phyloP scores from a whole-genome alignment of 2,888 invertebrate genomes.

The Drosophila diplacantha region DNA sequence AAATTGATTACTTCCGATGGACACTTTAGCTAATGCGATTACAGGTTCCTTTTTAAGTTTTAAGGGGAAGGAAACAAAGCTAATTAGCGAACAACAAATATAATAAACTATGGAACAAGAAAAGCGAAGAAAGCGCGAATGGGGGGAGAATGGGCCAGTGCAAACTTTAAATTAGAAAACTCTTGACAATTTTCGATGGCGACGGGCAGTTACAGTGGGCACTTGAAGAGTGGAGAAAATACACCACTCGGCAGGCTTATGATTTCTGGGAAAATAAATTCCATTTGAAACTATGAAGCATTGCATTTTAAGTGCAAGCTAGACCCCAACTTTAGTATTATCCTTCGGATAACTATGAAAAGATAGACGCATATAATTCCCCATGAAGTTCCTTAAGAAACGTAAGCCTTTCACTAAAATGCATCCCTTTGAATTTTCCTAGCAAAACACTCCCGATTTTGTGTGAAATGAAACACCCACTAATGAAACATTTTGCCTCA shows the following conservation, averaged over 20 bases:
- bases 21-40: slow-evolving; percentile 1
- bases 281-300: background rate
- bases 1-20: slow-evolving; percentile 1
- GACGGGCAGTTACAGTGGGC: background rate
- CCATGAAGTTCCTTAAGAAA: too few species aligned
- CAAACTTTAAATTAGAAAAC: slow-evolving; percentile 29
- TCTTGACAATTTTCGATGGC: slow-evolving; percentile 20
- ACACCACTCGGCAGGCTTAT: background rate
- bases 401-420: background rate
- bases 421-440: background rate
- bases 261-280: background rate
- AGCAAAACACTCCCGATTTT: background rate
- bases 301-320: background rate
- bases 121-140: background rate
- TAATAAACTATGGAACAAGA: slow-evolving; percentile 6
- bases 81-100: slow-evolving; percentile 12
- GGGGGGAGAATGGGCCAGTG: background rate
- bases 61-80: slow-evolving; percentile 9
- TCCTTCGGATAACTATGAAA: background rate
- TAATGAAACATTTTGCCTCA: slow-evolving; percentile 4
- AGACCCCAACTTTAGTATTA: background rate
- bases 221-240: background rate
- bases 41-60: background rate
- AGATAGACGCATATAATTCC: background rate
- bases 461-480: background rate